phyloP scores from a whole-genome alignment of 1,140 invertebrate species.

The Leptinotarsa undecemlineata region DNA sequence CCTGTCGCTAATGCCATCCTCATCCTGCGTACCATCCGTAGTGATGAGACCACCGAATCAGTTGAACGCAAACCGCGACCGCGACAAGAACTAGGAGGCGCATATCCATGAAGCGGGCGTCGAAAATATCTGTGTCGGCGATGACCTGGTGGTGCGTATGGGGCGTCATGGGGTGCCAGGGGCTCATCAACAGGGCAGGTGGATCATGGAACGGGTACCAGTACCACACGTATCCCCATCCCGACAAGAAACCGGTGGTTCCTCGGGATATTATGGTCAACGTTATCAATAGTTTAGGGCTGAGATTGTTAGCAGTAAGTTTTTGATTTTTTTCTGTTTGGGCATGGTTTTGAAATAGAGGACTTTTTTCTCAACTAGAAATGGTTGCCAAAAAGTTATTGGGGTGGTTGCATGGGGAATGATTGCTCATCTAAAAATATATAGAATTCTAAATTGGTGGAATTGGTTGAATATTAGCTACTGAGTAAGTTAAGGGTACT shows the following conservation, averaged over 20 bases:
- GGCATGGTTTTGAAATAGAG: too few species aligned
- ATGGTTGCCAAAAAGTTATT: too few species aligned
- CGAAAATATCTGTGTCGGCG: neutral
- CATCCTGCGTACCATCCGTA: neutral
- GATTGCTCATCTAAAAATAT: too few species aligned
- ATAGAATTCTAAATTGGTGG: too few species aligned
- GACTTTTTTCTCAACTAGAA: too few species aligned
- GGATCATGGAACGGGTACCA: slow-evolving; percentile 9
- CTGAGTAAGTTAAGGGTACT: too few species aligned
- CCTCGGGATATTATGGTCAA: slow-evolving; percentile 71
- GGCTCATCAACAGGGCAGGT: neutral
- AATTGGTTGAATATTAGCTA: too few species aligned
- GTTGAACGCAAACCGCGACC: slow-evolving; percentile 2
- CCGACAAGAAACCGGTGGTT: neutral
- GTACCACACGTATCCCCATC: slow-evolving; percentile 21
- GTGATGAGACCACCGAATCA: neutral
- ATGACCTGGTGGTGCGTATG: neutral
- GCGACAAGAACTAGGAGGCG: neutral
- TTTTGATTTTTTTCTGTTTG: too few species aligned
- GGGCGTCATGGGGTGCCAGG: neutral
- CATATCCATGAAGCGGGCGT: neutral
- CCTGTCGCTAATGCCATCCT: neutral
- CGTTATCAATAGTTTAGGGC: slow-evolving; percentile 73
- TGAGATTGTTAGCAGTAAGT: slow-evolving; percentile 70
- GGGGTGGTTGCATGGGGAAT: too few species aligned